Evolutionary conservation across 2,888 invertebrate genomes (phyloP), one percentile per base, ranked within the genome.

Genomic region (Acleris literana): DNA sequence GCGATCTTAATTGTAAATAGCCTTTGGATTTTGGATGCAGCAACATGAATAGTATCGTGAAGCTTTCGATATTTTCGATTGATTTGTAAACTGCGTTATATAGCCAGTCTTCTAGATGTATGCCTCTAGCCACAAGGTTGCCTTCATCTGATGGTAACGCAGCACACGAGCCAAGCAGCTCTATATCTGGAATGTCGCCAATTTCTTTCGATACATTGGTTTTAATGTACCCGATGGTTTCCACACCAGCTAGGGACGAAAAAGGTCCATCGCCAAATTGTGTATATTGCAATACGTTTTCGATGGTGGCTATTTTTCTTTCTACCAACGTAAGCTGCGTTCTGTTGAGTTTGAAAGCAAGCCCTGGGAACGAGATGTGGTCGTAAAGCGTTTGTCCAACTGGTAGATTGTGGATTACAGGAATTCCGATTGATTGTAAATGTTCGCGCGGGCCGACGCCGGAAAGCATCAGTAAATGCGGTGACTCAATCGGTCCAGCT

Each of bases 401-500:
- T 70, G 92, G 93, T 11, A 95, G 86, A 77, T 96, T 93, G 71
- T 94, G 84, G 51, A 96, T 82, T 0, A 95, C 92, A 0, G 93
- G 89, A 69, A 96, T 95, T 18, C 91, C 92, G 1, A 94, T 77
- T 3, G 93, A 84, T 68, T 93, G 76, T 59, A 95, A 80, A 71
- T 95, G 94, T 4, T 93, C 83, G 73, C 83, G 91, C 1, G 96
- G 95, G 0, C 96, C 96, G 13, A 96, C 83, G 1, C 95, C 95
- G 0, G 94, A 94, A 2, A 95, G 83, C 94, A 95, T 94, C 18
- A 95, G 75, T 13, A 97, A 80, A 82, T 97, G 97, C 0, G 97
- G 96, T 0, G 96, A 95, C 83, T 96, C 96, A 70, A 97, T 95
- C 0, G 97, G 94, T 0, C 97, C 96, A 1, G 95, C 96, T 9